Base-by-base conservation (phyloP, 2,113 vertebrate species). In the Syngnathus scovelli region DNA sequence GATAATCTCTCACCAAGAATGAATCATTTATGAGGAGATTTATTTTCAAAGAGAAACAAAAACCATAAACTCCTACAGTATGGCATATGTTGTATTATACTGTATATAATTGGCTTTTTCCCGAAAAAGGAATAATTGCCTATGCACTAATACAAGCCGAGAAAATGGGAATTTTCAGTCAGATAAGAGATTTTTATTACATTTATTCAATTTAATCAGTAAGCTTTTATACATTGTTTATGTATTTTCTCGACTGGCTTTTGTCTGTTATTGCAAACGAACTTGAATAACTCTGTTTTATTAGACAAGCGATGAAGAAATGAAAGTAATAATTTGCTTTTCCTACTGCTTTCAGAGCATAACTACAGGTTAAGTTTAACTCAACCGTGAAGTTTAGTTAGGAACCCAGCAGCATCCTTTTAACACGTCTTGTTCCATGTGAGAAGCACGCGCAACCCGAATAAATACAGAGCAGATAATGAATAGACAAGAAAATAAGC, bases 391-490 rank as follows among this genome's bases (percentile, higher is more conserved):
- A 74, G 78, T 75, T 78, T 83, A 79, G 85, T 90, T 91, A 80
- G 89, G 89, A 86, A 83, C 70, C 79, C 75, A 84, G 90, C 88
- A 75, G 61, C 54, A 80, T 80, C 80, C 79, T 87, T 90, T 91
- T 87, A 90, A 88, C 90, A 89, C 80, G 18, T 72, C 70, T 70
- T 85, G 83, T 75, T 70, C 78, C 69, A 79, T 81, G 83, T 85
- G 87, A 92, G 88, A 92, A 62, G 39, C 91, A 91, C 91, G 92
- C 87, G 86, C 89, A 86, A 43, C 21, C 39, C 5, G 37, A 90
- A 87, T 91, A 92, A 92, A 91, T 90, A 92, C 78, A 85, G 83
- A 86, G 79, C 81, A 89, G 87, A 91, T 91, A 91, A 92, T 92
- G 89, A 92, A 88, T 88, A 87, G 87, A 85, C 81, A 85, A 82